Evolutionary conservation across 2,113 vertebrate genomes (phyloP), one percentile per base, ranked within the genome.

Genomic region (Dasyurus viverrinus): DNA sequence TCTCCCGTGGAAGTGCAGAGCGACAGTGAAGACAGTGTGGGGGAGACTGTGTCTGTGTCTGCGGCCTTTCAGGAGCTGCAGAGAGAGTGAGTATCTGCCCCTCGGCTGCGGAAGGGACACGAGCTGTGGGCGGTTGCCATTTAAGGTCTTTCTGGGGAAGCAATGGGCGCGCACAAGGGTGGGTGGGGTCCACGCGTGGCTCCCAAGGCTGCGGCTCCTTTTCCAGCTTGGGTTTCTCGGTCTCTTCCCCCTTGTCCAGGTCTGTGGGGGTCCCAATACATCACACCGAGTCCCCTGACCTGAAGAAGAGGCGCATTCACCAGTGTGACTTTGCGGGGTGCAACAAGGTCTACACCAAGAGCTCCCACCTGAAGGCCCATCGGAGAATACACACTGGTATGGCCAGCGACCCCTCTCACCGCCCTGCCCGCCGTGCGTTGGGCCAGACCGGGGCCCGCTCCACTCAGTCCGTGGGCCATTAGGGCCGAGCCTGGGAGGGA

Each of bases 281-380:
- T 97, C 94, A 0, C 2, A 97, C 99, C 0, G 99, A 99, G 12
- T 99, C 99, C 0, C 99, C 99, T 0, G 99, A 99, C 96, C 97
- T 99, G 97, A 99, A 99, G 98, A 99, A 99, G 98, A 99, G 99
- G 96, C 98, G 99, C 92, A 99, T 99, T 98, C 99, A 99, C 98
- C 99, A 99, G 98, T 99, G 99, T 14, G 99, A 99, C 98, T 99
- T 99, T 1, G 99, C 99, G 52, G 99, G 99, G 97, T 99, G 99
- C 98, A 99, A 99, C 97, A 99, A 99, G 96, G 99, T 99, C 95
- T 99, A 99, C 98, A 99, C 99, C 93, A 99, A 99, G 98, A 99
- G 99, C 96, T 99, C 99, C 94, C 99, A 99, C 98, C 99, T 99
- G 96, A 99, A 99, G 98, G 99, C 99, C 57, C 99, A 99, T 97